Percentiles rank a stretch among this genome's conserved stretches.
phyloP scores from a whole-genome alignment of 2,113 vertebrate genomes.

The Probosciger aterrimus region DNA sequence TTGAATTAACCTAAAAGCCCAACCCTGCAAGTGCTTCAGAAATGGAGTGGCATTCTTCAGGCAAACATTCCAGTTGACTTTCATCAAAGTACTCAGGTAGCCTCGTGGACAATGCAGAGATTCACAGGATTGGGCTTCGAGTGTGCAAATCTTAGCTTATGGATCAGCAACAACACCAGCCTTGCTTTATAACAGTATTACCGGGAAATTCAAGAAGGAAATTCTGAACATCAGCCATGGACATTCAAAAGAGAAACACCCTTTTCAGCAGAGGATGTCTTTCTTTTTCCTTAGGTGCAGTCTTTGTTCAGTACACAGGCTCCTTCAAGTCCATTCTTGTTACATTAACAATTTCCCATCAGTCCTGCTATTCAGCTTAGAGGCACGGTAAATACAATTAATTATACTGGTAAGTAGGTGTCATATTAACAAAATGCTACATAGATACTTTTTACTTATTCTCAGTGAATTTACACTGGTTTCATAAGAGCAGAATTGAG shows the following conservation, averaged over 20 bases:
- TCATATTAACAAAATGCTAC: constrained; percentile 48
- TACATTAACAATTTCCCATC: not conserved
- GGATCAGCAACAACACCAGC: constrained; percentile 1
- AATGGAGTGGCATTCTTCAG: not conserved
- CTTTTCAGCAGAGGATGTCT: not conserved
- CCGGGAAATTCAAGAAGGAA: not conserved
- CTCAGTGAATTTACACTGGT: not conserved
- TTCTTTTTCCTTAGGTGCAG: not conserved
- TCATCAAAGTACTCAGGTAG: not conserved
- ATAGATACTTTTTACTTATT: constrained; percentile 13
- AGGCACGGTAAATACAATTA: constrained; percentile 32
- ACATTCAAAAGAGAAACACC: not conserved
- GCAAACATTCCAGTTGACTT: not conserved
- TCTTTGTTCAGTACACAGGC: not conserved
- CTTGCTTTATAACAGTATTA: constrained; percentile 33
- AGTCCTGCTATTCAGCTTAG: not conserved
- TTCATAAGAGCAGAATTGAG: not conserved
- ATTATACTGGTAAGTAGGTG: not conserved
- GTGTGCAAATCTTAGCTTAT: constrained; percentile 61
- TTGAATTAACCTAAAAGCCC: constrained; percentile 43
- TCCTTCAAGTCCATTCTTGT: not conserved
- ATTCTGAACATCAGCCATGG: not conserved
- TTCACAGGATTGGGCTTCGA: constrained; percentile 27
- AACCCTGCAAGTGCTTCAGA: constrained; percentile 33
- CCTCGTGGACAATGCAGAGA: not conserved